Conservation (phyloP, 2,888 invertebrate genomes). For the Drosophila borborema region DNA sequence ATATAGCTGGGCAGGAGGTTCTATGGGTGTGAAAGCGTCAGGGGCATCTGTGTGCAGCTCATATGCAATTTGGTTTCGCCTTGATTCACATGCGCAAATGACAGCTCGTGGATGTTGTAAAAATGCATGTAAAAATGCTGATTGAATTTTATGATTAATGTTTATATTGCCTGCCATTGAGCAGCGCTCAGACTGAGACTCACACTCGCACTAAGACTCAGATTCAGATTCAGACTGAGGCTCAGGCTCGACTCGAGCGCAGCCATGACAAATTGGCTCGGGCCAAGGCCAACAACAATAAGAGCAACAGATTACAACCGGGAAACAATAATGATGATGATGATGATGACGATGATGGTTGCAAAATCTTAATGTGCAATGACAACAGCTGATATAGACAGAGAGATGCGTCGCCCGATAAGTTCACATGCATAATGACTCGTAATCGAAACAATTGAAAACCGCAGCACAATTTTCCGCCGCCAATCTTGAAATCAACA, state of each 20-base stretch:
- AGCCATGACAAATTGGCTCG: conserved; percentile 60
- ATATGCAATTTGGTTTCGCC: conserved; percentile 20
- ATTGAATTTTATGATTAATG: conserved; percentile 73
- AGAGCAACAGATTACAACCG: conserved; percentile 47
- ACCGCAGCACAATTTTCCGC: conserved; percentile 2
- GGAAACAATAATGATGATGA: conserved; percentile 40
- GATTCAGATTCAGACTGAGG: neutral
- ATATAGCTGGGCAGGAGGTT: neutral
- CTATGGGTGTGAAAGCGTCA: neutral
- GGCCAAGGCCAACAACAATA: conserved; percentile 60
- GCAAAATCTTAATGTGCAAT: conserved; percentile 26
- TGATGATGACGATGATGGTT: conserved; percentile 20
- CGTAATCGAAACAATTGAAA: conserved; percentile 59
- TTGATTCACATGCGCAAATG: conserved; percentile 9
- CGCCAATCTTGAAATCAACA: conserved; percentile 35
- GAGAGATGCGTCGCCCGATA: conserved; percentile 30
- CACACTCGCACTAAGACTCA: neutral
- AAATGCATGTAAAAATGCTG: conserved; percentile 71
- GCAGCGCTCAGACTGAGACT: conserved; percentile 7
- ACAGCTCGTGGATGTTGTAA: conserved; percentile 51
- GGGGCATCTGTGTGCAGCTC: neutral
- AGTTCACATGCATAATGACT: conserved; percentile 42
- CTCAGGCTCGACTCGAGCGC: conserved; percentile 1
- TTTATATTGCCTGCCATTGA: conserved; percentile 54
- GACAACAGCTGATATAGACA: conserved; percentile 24